Base-by-base conservation (phyloP, 2,113 vertebrate genomes). In the Centropus bengalensis region DNA sequence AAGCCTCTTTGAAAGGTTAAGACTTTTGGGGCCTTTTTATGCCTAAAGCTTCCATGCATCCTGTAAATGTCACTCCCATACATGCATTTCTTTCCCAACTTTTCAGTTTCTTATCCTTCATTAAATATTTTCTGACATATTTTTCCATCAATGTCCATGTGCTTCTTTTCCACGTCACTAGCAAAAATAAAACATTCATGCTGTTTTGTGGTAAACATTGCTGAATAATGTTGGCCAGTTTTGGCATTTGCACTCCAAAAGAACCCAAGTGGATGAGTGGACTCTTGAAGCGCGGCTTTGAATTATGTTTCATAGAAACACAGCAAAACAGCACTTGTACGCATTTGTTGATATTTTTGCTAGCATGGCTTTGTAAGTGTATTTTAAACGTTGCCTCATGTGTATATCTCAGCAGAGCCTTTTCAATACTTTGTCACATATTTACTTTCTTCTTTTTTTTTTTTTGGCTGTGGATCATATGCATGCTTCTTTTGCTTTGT, bases 401-500 rank as follows among this genome's bases (percentile, higher is more conserved):
- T 86, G 54, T 89, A 26, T 58, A 86, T 63, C 2, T 59, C 79
- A 77, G 45, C 84, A 91, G 95, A 94, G 47, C 67, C 33, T 26
- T 74, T 93, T 70, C 47, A 19, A 8, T 96, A 92, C 82, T 77
- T 91, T 83, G 87, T 92, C 75, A n/a, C 91, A 56, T 96, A 84
- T 91, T 97, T 93, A 86, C 77, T 82, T 91, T 82, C 79, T 84
- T 94, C 59, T 92, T 84, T 62, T 23, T 59, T 70, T 86, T 77
- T 45, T 87, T 66, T 88, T 79, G 97, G 60, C 87, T 89, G 85
- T 97, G 89, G 91, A 88, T 97, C 96, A 97, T 97, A 59, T 97
- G 98, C 98, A 98, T 98, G 98, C 97, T 88, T 96, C 81, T 98
- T 96, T 96, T 97, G 97, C 94, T 97, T 96, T 96, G 71, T 96